Conservation (phyloP, 2,797 vertebrate species). For the Sternotherus odoratus region DNA sequence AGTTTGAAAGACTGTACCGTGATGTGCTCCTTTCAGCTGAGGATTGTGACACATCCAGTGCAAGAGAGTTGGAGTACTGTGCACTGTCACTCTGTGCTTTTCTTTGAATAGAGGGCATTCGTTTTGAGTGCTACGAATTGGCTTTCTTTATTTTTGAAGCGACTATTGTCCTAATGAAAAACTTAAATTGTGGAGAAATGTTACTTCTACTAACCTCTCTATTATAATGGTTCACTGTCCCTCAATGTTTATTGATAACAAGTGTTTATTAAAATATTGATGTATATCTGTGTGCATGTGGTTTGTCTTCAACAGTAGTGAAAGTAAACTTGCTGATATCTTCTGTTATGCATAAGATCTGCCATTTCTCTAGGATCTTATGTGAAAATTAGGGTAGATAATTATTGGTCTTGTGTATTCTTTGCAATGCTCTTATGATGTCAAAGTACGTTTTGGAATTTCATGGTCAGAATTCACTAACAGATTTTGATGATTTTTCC, state of each 20-base stretch:
- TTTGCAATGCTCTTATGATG: background rate
- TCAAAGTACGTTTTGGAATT: constrained; percentile 12
- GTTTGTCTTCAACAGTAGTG: background rate
- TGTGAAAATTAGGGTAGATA: background rate
- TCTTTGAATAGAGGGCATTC: background rate
- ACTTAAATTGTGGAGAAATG: background rate
- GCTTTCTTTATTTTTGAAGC: background rate
- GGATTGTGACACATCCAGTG: background rate
- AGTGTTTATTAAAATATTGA: background rate
- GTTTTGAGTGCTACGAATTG: background rate
- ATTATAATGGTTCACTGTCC: background rate
- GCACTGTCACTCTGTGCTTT: background rate
- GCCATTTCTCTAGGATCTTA: background rate
- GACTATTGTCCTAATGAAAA: background rate
- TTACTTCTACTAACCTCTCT: background rate
- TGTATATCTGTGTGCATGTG: background rate
- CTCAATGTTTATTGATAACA: background rate
- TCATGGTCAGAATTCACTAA: constrained; percentile 48
- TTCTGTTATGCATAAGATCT: background rate
- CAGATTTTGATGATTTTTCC: constrained; percentile 53
- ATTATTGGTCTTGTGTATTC: background rate
- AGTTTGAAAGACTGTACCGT: background rate
- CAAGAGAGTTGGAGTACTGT: background rate
- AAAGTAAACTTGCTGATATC: background rate
- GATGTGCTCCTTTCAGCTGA: background rate